Evolutionary conservation across 2,888 invertebrate genomes (phyloP).

Genomic region (Amblyjoppa fuscipennis): DNA sequence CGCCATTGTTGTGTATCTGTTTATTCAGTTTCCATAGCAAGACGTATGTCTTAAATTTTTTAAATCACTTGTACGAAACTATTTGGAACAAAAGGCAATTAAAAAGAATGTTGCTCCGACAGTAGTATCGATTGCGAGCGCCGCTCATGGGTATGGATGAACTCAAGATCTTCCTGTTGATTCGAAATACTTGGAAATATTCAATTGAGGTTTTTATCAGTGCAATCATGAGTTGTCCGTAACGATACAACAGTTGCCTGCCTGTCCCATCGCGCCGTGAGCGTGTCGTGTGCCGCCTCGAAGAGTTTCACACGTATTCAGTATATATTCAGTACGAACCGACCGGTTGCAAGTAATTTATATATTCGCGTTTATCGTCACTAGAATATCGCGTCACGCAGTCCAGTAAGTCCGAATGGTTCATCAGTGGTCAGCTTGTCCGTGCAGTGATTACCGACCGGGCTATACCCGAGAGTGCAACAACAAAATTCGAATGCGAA

Average conservation of each 20-base stretch:
- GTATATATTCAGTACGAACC: background rate
- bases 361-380: background rate
- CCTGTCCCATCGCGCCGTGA: background rate
- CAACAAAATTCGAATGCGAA: slow-evolving; percentile 65
- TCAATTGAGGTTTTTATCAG: background rate
- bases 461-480: slow-evolving; percentile 49
- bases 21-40: too few species aligned
- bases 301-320: background rate
- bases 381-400: background rate
- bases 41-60: too few species aligned
- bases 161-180: background rate
- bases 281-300: background rate
- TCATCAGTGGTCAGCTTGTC: slow-evolving; percentile 44
- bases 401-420: slow-evolving; percentile 44
- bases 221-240: background rate
- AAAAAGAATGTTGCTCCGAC: background rate
- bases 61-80: too few species aligned
- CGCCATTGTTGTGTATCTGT: too few species aligned
- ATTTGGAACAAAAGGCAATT: background rate
- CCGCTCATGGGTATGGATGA: background rate
- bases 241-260: background rate
- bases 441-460: slow-evolving; percentile 58
- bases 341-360: slow-evolving; percentile 14
- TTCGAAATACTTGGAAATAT: background rate
- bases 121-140: background rate